Conservation (phyloP, 2,797 vertebrate species). For the Halcyon smyrnensis region DNA sequence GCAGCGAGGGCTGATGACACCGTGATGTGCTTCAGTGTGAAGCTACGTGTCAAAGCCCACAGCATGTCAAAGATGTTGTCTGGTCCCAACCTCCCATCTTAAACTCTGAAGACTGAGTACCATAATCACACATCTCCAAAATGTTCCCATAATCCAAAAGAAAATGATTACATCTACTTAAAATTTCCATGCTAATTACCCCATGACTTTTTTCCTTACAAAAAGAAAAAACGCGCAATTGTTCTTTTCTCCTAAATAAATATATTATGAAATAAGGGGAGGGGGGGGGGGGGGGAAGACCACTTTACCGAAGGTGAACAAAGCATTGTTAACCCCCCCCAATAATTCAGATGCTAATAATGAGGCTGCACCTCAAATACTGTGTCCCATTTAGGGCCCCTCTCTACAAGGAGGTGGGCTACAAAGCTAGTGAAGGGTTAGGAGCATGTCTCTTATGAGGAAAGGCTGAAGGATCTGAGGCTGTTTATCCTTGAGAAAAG, state of each 20-base stretch:
- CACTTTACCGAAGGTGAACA: not conserved
- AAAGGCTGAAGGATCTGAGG: too few species aligned
- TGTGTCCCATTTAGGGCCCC: too few species aligned
- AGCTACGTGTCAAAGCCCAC: not conserved
- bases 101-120: not conserved
- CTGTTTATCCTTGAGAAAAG: too few species aligned
- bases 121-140: not conserved
- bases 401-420: too few species aligned
- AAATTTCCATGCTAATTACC: not conserved
- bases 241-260: not conserved
- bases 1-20: not conserved
- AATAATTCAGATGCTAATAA: too few species aligned
- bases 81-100: not conserved
- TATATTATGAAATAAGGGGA: not conserved
- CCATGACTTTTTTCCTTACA: not conserved
- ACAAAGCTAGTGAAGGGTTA: too few species aligned
- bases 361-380: too few species aligned
- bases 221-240: not conserved
- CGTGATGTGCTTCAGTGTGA: rapidly evolving
- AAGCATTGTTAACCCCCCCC: too few species aligned
- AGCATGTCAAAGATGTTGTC: not conserved
- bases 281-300: too few species aligned
- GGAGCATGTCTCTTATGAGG: too few species aligned
- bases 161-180: not conserved
- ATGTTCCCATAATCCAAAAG: not conserved